phyloP scores from a whole-genome alignment of 2,888 invertebrate species.

The Poecilus cupreus region DNA sequence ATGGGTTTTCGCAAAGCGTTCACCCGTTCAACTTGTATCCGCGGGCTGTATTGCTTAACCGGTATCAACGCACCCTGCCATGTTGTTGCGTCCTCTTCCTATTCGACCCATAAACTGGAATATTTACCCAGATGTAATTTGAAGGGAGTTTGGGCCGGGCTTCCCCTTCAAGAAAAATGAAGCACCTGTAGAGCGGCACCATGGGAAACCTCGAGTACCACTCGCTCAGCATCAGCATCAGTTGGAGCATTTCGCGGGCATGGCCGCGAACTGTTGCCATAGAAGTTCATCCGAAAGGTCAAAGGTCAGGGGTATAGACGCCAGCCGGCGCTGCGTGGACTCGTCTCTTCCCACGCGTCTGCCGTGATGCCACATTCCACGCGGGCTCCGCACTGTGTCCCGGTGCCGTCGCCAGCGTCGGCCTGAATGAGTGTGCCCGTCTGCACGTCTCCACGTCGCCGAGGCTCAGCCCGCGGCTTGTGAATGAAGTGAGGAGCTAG shows the following conservation, averaged over 20 bases:
- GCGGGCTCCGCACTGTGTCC: constrained; percentile 53
- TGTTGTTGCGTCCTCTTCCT: too few species aligned
- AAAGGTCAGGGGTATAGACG: constrained; percentile 66
- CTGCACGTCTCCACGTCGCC: constrained; percentile 58
- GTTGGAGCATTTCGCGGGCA: neutral
- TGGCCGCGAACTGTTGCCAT: constrained; percentile 62
- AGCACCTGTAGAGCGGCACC: too few species aligned
- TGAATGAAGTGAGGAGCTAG: neutral
- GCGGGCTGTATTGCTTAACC: too few species aligned
- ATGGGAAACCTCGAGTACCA: neutral
- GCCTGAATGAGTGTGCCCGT: constrained; percentile 51
- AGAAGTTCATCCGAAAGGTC: constrained; percentile 67
- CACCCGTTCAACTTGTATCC: too few species aligned
- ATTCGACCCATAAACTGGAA: too few species aligned
- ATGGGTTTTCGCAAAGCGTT: too few species aligned
- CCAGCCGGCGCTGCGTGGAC: constrained; percentile 66
- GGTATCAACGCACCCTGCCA: too few species aligned
- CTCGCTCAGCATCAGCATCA: neutral
- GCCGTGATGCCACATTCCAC: too few species aligned
- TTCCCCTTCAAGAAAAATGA: too few species aligned
- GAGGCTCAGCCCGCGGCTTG: constrained; percentile 53
- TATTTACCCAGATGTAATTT: too few species aligned
- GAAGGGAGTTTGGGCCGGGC: too few species aligned
- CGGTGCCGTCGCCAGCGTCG: constrained; percentile 60
- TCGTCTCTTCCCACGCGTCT: constrained; percentile 66